phyloP scores from a whole-genome alignment of 2,888 invertebrate species.

The Papilio elwesi region DNA sequence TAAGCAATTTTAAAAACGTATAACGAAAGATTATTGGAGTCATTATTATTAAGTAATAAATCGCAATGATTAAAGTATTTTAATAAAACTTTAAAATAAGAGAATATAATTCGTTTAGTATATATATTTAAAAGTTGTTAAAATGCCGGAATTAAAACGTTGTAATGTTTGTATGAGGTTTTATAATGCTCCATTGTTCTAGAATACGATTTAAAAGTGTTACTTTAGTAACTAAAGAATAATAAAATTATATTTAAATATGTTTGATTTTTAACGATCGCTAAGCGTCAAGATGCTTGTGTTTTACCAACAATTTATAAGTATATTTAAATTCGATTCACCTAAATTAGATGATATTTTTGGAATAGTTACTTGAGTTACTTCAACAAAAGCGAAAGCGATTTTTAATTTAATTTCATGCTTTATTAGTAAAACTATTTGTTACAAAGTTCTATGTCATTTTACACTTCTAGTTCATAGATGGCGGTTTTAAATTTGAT shows the following conservation, averaged over 20 bases:
- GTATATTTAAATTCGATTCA: no score
- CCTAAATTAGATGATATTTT: background rate
- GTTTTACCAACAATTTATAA: no score
- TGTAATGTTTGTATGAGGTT: background rate
- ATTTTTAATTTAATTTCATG: background rate
- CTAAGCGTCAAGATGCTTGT: no score
- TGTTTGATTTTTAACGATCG: no score
- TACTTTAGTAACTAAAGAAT: background rate
- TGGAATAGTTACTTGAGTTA: background rate
- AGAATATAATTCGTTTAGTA: no score
- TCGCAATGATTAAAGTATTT: no score
- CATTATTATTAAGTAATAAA: background rate
- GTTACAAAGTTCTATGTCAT: slow-evolving; percentile 33
- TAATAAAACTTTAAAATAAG: no score
- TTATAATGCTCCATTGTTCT: background rate
- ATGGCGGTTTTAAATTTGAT: background rate
- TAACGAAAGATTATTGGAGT: background rate
- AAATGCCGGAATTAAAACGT: no score
- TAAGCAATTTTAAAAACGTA: background rate
- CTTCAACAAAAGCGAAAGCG: background rate
- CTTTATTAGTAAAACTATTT: background rate
- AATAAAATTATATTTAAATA: background rate
- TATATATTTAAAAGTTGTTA: no score
- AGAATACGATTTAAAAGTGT: background rate
- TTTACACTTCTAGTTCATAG: slow-evolving; percentile 5